Conservation (phyloP, 2,888 invertebrate genomes). For the Megalurothrips usitatus region DNA sequence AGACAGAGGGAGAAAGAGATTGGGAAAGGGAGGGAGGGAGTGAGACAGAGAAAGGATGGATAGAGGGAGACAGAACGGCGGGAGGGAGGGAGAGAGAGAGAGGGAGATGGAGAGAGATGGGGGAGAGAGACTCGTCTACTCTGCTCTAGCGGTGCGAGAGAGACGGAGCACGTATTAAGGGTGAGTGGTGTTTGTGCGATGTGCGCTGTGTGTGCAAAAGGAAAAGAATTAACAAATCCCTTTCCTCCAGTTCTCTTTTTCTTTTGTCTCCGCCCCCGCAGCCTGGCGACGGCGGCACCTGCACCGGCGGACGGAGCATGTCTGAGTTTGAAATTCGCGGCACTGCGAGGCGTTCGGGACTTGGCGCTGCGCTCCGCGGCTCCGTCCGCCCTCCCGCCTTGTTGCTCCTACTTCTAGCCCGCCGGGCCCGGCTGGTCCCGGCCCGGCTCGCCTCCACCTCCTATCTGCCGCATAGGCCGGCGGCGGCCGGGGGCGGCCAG, state of each 20-base stretch:
- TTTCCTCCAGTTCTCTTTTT: conserved; percentile 10
- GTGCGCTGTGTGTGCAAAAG: conserved; percentile 19
- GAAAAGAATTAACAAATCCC: conserved; percentile 5
- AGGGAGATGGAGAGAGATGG: background rate
- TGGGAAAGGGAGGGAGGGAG: background rate
- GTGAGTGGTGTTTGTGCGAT: conserved; percentile 10
- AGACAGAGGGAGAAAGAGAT: conserved; percentile 1
- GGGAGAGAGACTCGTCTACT: background rate
- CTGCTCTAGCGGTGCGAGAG: background rate
- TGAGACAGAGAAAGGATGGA: background rate
- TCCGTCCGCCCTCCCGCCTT: too few relatives aligned
- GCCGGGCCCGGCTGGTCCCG: background rate
- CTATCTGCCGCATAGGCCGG: too few relatives aligned
- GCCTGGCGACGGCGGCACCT: background rate
- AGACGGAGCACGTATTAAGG: background rate
- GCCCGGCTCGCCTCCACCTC: too few relatives aligned
- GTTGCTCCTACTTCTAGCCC: background rate
- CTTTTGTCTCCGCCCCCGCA: background rate
- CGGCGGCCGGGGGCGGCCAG: too few relatives aligned
- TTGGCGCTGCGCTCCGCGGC: background rate
- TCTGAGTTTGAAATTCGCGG: background rate
- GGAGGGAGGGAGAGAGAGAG: background rate
- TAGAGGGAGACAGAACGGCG: background rate
- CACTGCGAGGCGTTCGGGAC: background rate
- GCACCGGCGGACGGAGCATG: background rate